Evolutionary conservation across 1,140 invertebrate species (phyloP).

Genomic region (Solenopsis fugax): DNA sequence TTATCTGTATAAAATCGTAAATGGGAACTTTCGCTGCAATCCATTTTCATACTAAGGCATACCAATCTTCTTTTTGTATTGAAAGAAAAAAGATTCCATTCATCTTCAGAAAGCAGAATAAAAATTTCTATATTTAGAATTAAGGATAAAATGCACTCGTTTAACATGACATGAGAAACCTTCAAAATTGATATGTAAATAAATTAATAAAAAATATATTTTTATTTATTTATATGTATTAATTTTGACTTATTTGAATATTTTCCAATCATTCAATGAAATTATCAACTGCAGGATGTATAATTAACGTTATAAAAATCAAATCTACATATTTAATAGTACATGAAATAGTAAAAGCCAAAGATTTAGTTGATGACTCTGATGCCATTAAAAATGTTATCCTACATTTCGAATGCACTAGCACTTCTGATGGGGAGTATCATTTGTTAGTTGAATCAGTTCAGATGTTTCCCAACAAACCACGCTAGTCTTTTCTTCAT

Average conservation of each 20-base stretch:
- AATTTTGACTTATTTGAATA: background rate
- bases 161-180: background rate
- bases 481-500: conserved; percentile 75
- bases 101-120: background rate
- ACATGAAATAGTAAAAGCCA: background rate
- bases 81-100: background rate
- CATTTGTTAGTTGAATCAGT: conserved; percentile 54
- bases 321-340: background rate
- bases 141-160: background rate
- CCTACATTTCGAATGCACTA: background rate
- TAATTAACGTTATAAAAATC: background rate
- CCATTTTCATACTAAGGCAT: background rate
- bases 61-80: background rate
- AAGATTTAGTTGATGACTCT: background rate
- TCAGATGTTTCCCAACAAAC: conserved; percentile 72
- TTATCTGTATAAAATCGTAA: conserved; percentile 23
- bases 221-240: background rate
- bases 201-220: background rate
- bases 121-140: background rate
- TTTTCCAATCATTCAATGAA: background rate
- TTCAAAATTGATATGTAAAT: background rate
- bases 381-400: background rate
- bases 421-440: background rate
- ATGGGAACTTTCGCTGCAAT: background rate
- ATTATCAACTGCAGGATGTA: background rate